These are phyloP conservation scores for Brachionus sp. DNA, from an alignment of 1,140 invertebrate species.

Conservation along the genomic window DNA sequence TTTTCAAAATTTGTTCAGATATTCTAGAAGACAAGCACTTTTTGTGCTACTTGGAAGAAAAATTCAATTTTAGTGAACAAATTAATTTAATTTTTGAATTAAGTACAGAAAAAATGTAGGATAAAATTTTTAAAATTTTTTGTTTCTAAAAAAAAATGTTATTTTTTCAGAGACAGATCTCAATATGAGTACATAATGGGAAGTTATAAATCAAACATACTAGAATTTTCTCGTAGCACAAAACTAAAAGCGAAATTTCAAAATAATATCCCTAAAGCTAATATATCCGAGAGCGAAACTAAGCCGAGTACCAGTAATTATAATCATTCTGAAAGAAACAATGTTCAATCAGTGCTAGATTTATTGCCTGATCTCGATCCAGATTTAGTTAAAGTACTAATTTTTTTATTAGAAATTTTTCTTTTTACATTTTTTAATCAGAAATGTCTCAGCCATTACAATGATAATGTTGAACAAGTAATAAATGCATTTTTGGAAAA, in stretches of 20 bases:
- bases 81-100: slow-evolving; percentile 18
- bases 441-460: slow-evolving; percentile 16
- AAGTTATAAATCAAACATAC: not conserved
- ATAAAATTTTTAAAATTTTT: not conserved
- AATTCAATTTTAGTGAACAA: slow-evolving; percentile 25
- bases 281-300: not conserved
- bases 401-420: too few relatives aligned
- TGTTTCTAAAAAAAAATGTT: not conserved
- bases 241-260: slow-evolving; percentile 7
- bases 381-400: slow-evolving; percentile 16
- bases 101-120: not conserved
- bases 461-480: slow-evolving; percentile 30
- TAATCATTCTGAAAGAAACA: not conserved
- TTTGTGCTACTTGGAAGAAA: slow-evolving; percentile 31
- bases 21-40: slow-evolving; percentile 32
- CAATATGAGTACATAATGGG: slow-evolving; percentile 16
- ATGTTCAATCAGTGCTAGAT: not conserved
- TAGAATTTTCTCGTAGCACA: not conserved
- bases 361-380: slow-evolving; percentile 3
- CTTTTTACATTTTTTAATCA: not conserved
- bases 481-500: slow-evolving; percentile 42
- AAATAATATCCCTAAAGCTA: not conserved
- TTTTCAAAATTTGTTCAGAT: slow-evolving; percentile 19
- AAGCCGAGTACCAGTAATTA: not conserved
- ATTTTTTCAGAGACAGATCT: not conserved